Evolutionary conservation across 2,888 invertebrate species (phyloP), one percentile per base, ranked within the genome.

Genomic region (Dynastes maya): DNA sequence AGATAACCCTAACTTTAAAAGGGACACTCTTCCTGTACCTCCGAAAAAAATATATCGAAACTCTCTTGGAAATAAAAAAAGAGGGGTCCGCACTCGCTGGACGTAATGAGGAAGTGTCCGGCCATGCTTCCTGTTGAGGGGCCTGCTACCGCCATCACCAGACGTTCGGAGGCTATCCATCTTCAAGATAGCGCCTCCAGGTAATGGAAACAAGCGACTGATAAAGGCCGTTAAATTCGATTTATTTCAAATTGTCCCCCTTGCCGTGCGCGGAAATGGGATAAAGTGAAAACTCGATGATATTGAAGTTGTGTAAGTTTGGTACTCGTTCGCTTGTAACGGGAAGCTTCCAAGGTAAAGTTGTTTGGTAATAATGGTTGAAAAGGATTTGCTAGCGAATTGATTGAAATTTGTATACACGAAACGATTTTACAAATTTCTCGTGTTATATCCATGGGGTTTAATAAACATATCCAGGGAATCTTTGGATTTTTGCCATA

Each of bases 151-250:
- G 22, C 65, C 65, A 27, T 11, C 27, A 4, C 45, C 67, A 67
- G 67, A 67, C 67, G 22, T 67, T 67, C 45, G 45, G 45, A 16
- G 76, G 45, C 78, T 76, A 80, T 80, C 75, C 78, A 77, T 80
- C 79, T 80, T 80, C 71, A 22, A 80, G 80, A 80, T 80, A 80
- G 68, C 37, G 77, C 78, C 40, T 76, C 45, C 79, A 79, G 80
- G 80, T 80, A 80, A 80, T 80, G 79, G 80, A 80, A 80, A 80
- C 77, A 75, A 70, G 75, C 75, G 77, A 63, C 80, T 74, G 80
- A 79, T 80, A 79, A 79, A 61, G 71, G 75, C 78, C 77, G 78
- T 78, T 78, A 76, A 76, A 78, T 80, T 76, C 79, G 78, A 78
- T 80, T 79, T 78, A 72, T 78, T 71, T 79, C 55, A 68, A 61